Evolutionary conservation across 2,888 invertebrate genomes (phyloP).

Genomic region (Theretra japonica): DNA sequence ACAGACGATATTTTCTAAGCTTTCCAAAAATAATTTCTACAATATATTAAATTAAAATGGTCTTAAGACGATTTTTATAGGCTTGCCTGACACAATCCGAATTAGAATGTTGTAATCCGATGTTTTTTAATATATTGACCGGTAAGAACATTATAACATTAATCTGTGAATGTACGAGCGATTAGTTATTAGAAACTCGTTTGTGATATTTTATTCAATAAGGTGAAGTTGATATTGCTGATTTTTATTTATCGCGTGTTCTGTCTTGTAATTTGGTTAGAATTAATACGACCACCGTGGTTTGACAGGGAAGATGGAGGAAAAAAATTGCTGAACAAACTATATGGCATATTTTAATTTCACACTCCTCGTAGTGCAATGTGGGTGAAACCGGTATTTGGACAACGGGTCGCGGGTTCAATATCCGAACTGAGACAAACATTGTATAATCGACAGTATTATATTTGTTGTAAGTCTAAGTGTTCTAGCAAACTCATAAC

Average conservation of each 20-base stretch:
- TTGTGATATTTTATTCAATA: conserved; percentile 33
- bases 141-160: conserved; percentile 38
- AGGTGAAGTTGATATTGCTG: not conserved
- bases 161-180: conserved; percentile 36
- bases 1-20: conserved; percentile 59
- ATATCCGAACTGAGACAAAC: no score
- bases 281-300: not conserved
- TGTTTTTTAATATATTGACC: conserved; percentile 50
- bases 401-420: no score
- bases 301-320: not conserved
- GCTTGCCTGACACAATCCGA: conserved; percentile 54
- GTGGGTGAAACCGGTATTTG: no score
- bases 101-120: conserved; percentile 65
- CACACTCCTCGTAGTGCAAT: no score
- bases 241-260: not conserved
- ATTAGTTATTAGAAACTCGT: conserved; percentile 33
- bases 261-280: not conserved
- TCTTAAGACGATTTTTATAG: conserved; percentile 74
- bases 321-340: no score
- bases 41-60: conserved; percentile 73
- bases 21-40: conserved; percentile 62
- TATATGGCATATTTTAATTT: no score
- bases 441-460: no score
- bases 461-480: no score
- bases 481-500: no score